phyloP scores from a whole-genome alignment of 1,140 invertebrate genomes.

The Meloidogyne hapla region DNA sequence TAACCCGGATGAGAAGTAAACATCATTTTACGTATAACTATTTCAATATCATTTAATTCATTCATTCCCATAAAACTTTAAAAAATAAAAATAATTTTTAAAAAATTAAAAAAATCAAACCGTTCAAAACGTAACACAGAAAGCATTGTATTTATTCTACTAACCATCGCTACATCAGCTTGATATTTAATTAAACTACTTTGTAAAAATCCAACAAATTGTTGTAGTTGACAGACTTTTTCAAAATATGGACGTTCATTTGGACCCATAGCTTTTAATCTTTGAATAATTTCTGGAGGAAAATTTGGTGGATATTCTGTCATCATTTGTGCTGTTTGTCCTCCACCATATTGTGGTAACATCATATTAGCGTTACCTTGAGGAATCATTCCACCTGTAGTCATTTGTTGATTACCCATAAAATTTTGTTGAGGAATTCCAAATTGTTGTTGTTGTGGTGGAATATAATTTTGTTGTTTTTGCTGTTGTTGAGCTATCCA shows the following conservation, averaged over 20 bases:
- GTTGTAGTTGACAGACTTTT: constrained; percentile 43
- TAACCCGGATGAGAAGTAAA: not conserved
- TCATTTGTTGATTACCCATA: constrained; percentile 27
- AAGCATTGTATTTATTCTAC: constrained; percentile 41
- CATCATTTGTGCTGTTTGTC: no score
- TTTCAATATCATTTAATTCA: constrained; percentile 26
- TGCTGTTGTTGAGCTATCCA: constrained; percentile 12
- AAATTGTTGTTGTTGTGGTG: constrained; percentile 17
- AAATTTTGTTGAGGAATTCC: not conserved
- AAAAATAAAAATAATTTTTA: not conserved
- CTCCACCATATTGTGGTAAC: not conserved
- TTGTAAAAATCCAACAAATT: constrained; percentile 29
- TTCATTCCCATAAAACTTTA: constrained; percentile 26
- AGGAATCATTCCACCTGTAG: constrained; percentile 8
- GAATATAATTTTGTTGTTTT: not conserved
- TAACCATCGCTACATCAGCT: constrained; percentile 20
- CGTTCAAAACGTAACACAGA: constrained; percentile 36
- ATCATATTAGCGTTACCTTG: not conserved
- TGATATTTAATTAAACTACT: not conserved
- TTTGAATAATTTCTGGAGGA: constrained; percentile 38
- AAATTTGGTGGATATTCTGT: constrained; percentile 32
- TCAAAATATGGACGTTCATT: constrained; percentile 44
- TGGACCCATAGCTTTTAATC: constrained; percentile 31
- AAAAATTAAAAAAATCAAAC: constrained; percentile 19
- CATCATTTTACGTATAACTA: constrained; percentile 25